A percentile compares a stretch with the other conserved stretches of the same genome.
Evolutionary conservation across 2,797 vertebrate genomes (phyloP).

Genomic region (Coregonus suidteri): DNA sequence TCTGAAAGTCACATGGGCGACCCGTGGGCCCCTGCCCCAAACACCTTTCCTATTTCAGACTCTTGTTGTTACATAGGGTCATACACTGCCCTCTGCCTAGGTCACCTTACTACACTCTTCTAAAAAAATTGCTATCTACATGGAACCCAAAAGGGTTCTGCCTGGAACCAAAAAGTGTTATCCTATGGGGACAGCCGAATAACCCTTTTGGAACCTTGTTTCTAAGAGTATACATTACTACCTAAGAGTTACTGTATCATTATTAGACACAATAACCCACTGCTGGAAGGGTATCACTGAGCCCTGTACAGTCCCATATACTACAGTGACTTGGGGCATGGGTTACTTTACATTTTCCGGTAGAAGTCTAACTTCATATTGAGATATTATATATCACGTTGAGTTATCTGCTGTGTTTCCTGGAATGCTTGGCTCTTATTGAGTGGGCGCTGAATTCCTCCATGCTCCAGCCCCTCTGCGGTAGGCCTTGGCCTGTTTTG

Average conservation of each 20-base stretch:
- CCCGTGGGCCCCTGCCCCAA: constrained; percentile 26
- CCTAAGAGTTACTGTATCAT: constrained; percentile 16
- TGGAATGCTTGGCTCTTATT: constrained; percentile 33
- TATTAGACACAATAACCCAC: constrained; percentile 10
- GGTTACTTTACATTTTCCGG: not conserved
- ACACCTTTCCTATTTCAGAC: constrained; percentile 25
- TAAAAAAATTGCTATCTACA: too few species aligned
- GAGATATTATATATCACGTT: constrained; percentile 37
- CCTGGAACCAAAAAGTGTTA: too few species aligned
- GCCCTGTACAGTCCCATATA: not conserved
- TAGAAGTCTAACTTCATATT: constrained; percentile 21
- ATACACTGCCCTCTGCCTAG: not conserved
- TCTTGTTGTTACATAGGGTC: constrained; percentile 28
- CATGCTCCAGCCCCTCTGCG: not conserved
- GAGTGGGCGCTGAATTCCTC: constrained; percentile 23
- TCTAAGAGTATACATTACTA: not conserved
- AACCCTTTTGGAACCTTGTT: too few species aligned
- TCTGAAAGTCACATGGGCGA: constrained; percentile 35
- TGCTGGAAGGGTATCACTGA: not conserved
- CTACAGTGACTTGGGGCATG: not conserved
- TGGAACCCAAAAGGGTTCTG: too few species aligned
- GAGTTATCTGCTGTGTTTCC: constrained; percentile 37
- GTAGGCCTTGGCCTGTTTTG: constrained; percentile 22
- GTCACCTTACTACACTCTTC: not conserved
- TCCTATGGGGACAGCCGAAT: too few species aligned